phyloP scores from a whole-genome alignment of 2,888 invertebrate genomes.

The Chironomus riparius region DNA sequence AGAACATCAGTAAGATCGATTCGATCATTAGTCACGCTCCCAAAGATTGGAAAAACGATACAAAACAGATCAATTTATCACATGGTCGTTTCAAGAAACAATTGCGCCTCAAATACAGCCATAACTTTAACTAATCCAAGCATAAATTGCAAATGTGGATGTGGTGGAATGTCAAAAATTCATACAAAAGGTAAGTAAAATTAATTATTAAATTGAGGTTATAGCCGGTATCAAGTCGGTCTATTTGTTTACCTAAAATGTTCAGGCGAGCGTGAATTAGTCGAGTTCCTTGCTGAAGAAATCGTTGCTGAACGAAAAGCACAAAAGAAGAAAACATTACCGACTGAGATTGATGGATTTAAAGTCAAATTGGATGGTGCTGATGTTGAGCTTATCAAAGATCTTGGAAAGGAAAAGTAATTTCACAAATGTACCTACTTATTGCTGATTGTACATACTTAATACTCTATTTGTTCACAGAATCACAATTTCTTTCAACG shows the following conservation, averaged over 20 bases:
- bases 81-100: constrained; percentile 47
- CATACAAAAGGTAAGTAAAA: constrained; percentile 61
- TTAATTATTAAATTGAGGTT: constrained; percentile 3
- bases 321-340: constrained; percentile 63
- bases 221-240: not conserved
- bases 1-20: constrained; percentile 35
- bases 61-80: constrained; percentile 64
- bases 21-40: constrained; percentile 34
- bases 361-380: constrained; percentile 68
- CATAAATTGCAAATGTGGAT: constrained; percentile 59
- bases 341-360: constrained; percentile 73
- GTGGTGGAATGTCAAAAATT: constrained; percentile 48
- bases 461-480: constrained; percentile 47
- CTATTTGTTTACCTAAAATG: constrained; percentile 29
- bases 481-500: constrained; percentile 74
- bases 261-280: constrained; percentile 73
- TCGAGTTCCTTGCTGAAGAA: constrained; percentile 87
- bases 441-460: not conserved
- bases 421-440: not conserved
- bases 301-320: constrained; percentile 84
- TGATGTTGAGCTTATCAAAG: constrained; percentile 73
- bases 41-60: constrained; percentile 48
- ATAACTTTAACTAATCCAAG: constrained; percentile 49
- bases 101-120: constrained; percentile 37
- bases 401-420: constrained; percentile 61